These are phyloP conservation scores for Istiophorus platypterus DNA, from an alignment of 2,113 vertebrate genomes.

Conservation along the genomic window DNA sequence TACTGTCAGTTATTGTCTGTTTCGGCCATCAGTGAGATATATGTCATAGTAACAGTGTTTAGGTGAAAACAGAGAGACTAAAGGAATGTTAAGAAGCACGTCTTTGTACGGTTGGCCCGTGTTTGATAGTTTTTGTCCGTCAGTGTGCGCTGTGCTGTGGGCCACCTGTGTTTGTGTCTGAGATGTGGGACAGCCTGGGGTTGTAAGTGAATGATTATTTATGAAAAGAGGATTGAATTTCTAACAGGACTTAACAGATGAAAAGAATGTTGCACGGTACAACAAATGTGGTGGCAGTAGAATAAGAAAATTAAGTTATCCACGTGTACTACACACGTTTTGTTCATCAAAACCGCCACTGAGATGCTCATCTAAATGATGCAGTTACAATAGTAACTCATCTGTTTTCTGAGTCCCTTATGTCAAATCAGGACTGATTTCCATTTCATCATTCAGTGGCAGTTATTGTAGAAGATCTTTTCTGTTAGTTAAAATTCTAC, in stretches of 20 bases:
- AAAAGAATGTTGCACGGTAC: slow-evolving; percentile 5
- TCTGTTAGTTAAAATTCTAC: neutral
- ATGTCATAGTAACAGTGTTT: slow-evolving; percentile 55
- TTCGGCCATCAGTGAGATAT: slow-evolving; percentile 35
- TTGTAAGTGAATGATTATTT: slow-evolving; percentile 38
- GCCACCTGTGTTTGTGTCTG: slow-evolving; percentile 40
- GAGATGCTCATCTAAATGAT: slow-evolving; percentile 10
- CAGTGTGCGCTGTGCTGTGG: slow-evolving; percentile 33
- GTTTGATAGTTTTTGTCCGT: slow-evolving; percentile 49
- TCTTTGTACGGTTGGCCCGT: slow-evolving; percentile 32
- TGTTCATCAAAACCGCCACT: slow-evolving; percentile 17
- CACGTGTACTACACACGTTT: neutral
- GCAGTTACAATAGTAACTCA: slow-evolving; percentile 62
- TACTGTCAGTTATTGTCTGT: slow-evolving; percentile 29
- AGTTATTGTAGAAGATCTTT: neutral
- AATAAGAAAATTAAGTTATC: neutral
- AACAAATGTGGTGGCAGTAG: slow-evolving; percentile 1
- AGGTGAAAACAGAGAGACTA: slow-evolving; percentile 45
- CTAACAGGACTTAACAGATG: slow-evolving; percentile 1
- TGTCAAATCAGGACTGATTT: slow-evolving; percentile 30
- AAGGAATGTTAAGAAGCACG: slow-evolving; percentile 59
- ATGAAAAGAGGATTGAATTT: slow-evolving; percentile 29
- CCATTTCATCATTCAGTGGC: slow-evolving; percentile 8
- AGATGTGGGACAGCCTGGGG: slow-evolving; percentile 24
- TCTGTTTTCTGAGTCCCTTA: slow-evolving; percentile 13